Evolutionary conservation across 1,140 invertebrate genomes (phyloP).

Genomic region (Atta cephalotes): DNA sequence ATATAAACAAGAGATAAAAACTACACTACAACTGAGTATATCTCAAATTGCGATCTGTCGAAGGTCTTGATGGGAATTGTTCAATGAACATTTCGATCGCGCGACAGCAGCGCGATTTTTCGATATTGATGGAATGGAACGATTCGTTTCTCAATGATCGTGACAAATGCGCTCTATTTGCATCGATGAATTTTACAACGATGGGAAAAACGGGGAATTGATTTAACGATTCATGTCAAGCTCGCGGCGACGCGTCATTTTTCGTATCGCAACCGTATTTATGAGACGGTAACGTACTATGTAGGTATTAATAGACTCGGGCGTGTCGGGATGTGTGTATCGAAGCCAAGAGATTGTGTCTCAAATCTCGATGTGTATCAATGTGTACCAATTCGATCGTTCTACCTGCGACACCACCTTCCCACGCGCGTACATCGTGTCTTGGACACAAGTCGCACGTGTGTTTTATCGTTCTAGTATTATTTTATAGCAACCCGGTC

Average conservation of each 20-base stretch:
- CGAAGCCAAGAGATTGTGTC: constrained; percentile 72
- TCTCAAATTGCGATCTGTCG: constrained; percentile 3
- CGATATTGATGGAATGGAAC: constrained; percentile 45
- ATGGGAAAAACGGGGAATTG: constrained; percentile 58
- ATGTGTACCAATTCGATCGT: constrained; percentile 72
- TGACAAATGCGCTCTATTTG: constrained; percentile 69
- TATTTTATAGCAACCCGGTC: constrained; percentile 52
- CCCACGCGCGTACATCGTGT: constrained; percentile 70
- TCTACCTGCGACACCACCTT: constrained; percentile 71
- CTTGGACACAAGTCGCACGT: constrained; percentile 38
- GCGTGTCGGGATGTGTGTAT: constrained; percentile 51
- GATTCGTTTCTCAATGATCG: constrained; percentile 36
- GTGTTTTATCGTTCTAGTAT: constrained; percentile 70
- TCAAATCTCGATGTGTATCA: constrained; percentile 75
- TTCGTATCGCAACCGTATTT: constrained; percentile 73
- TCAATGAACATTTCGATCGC: constrained; percentile 13
- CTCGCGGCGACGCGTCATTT: constrained; percentile 59
- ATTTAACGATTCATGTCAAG: constrained; percentile 61
- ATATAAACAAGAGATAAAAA: background rate
- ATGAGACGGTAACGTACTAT: constrained; percentile 69
- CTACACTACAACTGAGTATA: background rate
- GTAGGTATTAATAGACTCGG: constrained; percentile 71
- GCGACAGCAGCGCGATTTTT: background rate
- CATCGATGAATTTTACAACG: constrained; percentile 30
- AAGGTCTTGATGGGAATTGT: constrained; percentile 17